Conservation (phyloP, 1,140 invertebrate species). For the Drosophila arizonae region DNA sequence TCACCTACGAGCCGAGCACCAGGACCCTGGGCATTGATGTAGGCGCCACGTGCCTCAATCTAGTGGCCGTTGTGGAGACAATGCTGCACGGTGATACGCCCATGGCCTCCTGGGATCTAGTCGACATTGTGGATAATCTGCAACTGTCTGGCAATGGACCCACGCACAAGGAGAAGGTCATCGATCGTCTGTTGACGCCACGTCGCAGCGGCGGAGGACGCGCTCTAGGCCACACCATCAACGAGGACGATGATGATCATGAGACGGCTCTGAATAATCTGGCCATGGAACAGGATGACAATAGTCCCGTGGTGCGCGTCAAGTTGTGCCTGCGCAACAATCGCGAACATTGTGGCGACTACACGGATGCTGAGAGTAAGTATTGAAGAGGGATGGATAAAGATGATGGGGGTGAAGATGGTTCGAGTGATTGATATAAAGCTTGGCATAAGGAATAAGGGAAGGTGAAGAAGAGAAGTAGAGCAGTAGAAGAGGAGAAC, state of each 20-base stretch:
- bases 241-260: constrained; percentile 76
- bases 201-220: constrained; percentile 82
- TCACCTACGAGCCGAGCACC: constrained; percentile 91
- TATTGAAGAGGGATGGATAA: constrained; percentile 47
- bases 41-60: constrained; percentile 88
- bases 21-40: constrained; percentile 90
- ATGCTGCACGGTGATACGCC: constrained; percentile 85
- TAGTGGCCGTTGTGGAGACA: constrained; percentile 89
- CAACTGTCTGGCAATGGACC: constrained; percentile 87
- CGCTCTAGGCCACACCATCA: constrained; percentile 83
- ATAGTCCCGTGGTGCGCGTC: constrained; percentile 88
- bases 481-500: too few species aligned
- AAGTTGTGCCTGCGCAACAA: constrained; percentile 91
- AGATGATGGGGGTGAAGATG: too few species aligned
- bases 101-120: constrained; percentile 87
- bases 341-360: constrained; percentile 91
- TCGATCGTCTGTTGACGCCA: constrained; percentile 84
- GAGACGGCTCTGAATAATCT: constrained; percentile 83
- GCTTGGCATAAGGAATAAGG: too few species aligned
- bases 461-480: too few species aligned
- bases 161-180: constrained; percentile 87
- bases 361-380: constrained; percentile 91
- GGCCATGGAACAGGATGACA: constrained; percentile 84
- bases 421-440: too few species aligned
- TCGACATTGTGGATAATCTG: constrained; percentile 86